Evolutionary conservation across 1,140 invertebrate genomes (phyloP).

Genomic region (Pogonognathellus flavescens): DNA sequence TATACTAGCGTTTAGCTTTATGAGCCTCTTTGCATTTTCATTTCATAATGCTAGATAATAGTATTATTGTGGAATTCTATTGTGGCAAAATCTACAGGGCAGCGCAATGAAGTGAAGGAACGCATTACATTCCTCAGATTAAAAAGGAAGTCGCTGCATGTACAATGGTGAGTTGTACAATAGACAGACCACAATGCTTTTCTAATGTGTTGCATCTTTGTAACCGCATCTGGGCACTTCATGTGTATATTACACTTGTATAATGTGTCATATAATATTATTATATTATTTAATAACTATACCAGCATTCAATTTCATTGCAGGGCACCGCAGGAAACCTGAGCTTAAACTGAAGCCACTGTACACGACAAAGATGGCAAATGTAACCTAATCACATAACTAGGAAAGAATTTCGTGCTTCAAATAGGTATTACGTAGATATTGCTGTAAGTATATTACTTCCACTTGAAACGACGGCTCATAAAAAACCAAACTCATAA

Average conservation of each 20-base stretch:
- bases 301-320: no score
- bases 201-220: slow-evolving; percentile 15
- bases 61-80: slow-evolving; percentile 27
- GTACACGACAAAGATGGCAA: slow-evolving; percentile 22
- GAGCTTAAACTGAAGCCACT: slow-evolving; percentile 17
- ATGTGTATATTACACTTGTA: no score
- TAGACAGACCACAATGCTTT: neutral
- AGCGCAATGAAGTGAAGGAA: neutral
- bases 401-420: slow-evolving; percentile 18
- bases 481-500: slow-evolving; percentile 57
- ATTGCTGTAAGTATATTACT: slow-evolving; percentile 6
- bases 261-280: no score
- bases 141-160: slow-evolving; percentile 24
- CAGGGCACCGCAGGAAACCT: neutral
- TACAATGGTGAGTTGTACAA: neutral
- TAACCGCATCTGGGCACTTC: neutral
- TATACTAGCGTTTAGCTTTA: slow-evolving; percentile 34
- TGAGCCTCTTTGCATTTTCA: neutral
- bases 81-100: slow-evolving; percentile 3
- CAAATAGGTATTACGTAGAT: neutral
- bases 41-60: neutral
- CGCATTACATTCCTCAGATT: slow-evolving; percentile 32
- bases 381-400: slow-evolving; percentile 29
- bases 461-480: slow-evolving; percentile 52
- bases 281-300: no score